A percentile compares a stretch with the other conserved stretches of the same genome.
phyloP scores from a whole-genome alignment of 2,888 invertebrate species.

The Scaptomyza cyrtandrae region DNA sequence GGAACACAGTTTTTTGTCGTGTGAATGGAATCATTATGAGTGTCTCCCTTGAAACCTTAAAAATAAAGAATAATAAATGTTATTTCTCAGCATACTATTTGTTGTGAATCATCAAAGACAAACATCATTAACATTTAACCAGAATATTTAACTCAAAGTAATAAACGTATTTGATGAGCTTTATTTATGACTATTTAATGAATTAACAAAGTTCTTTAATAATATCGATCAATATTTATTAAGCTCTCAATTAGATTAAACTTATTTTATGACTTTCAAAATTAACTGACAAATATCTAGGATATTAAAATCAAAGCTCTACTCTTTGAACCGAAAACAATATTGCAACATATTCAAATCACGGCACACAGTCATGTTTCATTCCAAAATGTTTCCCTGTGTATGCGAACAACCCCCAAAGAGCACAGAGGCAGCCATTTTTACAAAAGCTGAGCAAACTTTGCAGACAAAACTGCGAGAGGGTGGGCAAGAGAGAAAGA shows the following conservation, averaged over 20 bases:
- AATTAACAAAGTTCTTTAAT: not conserved
- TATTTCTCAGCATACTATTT: not conserved
- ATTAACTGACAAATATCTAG: not conserved
- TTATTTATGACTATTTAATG: not conserved
- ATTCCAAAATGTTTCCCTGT: slow-evolving; percentile 54
- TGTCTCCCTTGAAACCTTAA: not conserved
- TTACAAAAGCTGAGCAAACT: slow-evolving; percentile 71
- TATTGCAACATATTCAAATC: slow-evolving; percentile 39
- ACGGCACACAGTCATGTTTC: slow-evolving; percentile 29
- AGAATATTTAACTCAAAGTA: not conserved
- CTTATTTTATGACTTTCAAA: not conserved
- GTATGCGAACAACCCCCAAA: slow-evolving; percentile 46
- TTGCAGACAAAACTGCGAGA: slow-evolving; percentile 65
- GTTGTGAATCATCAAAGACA: too few relatives aligned
- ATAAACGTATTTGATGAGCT: not conserved
- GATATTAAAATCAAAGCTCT: slow-evolving; percentile 4
- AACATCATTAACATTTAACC: not conserved
- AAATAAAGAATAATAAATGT: too few relatives aligned
- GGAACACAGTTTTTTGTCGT: not conserved
- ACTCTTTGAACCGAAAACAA: not conserved
- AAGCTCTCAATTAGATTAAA: not conserved
- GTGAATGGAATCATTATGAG: not conserved
- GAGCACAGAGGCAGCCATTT: slow-evolving; percentile 76
- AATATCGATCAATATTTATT: not conserved
- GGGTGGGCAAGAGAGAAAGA: slow-evolving; percentile 9